Evolutionary conservation across 1,140 invertebrate genomes (phyloP).

Genomic region (Bombyx mori): ASM3026992v2 NC_085133.1:286001-286500

Average conservation of each 20-base stretch:
- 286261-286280: not conserved
- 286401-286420: too few relatives aligned
- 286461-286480: not conserved
- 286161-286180: conserved; percentile 69
- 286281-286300: too few relatives aligned
- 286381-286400: too few relatives aligned
- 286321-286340: too few relatives aligned
- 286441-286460: too few relatives aligned
- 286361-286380: too few relatives aligned
- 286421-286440: too few relatives aligned
- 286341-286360: too few relatives aligned
- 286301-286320: too few relatives aligned
- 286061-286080: conserved; percentile 6
- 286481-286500: conserved; percentile 32
- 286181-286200: conserved; percentile 59
- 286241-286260: conserved; percentile 8
- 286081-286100: conserved; percentile 17
- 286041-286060: conserved; percentile 18
- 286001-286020: conserved; percentile 4
- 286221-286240: conserved; percentile 63
- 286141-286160: conserved; percentile 41
- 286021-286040: conserved; percentile 30
- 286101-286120: conserved; percentile 58
- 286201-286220: conserved; percentile 70
- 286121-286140: conserved; percentile 49